Conservation (phyloP, 2,797 vertebrate species). For the Triplophysa bombifrons region DNA sequence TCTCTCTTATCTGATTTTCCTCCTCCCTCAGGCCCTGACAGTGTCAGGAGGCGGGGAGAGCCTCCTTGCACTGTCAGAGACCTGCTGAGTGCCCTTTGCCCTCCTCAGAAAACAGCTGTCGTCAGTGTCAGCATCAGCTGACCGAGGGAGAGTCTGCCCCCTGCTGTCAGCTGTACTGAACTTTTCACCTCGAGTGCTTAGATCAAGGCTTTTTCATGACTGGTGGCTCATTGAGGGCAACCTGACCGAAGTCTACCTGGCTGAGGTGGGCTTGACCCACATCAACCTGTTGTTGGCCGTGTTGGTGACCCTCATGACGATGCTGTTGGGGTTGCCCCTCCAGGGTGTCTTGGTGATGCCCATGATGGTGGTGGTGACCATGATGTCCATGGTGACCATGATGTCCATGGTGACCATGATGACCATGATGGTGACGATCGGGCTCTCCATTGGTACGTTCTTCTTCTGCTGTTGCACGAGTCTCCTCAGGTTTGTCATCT, state of each 20-base stretch:
- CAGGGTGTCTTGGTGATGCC: constrained; percentile 35
- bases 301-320: constrained; percentile 46
- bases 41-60: constrained; percentile 87
- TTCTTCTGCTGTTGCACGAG: constrained; percentile 36
- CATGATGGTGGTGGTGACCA: constrained; percentile 15
- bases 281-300: constrained; percentile 55
- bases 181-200: constrained; percentile 75
- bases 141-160: constrained; percentile 67
- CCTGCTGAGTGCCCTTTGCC: constrained; percentile 67
- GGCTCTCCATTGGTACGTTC: constrained; percentile 31
- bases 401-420: constrained; percentile 27
- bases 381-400: not conserved
- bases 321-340: constrained; percentile 48
- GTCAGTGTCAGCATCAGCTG: constrained; percentile 97
- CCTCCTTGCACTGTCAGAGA: constrained; percentile 88
- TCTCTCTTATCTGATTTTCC: constrained; percentile 79
- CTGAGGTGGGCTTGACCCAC: constrained; percentile 56
- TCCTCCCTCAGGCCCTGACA: constrained; percentile 82
- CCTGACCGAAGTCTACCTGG: constrained; percentile 53
- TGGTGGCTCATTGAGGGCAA: constrained; percentile 48
- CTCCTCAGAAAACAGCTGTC: constrained; percentile 83
- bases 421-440: constrained; percentile 55
- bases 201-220: constrained; percentile 70
- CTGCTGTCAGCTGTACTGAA: constrained; percentile 83
- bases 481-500: constrained; percentile 56